Evolutionary conservation across 1,140 invertebrate genomes (phyloP).

Genomic region (Panagrolaimus sp.): DNA sequence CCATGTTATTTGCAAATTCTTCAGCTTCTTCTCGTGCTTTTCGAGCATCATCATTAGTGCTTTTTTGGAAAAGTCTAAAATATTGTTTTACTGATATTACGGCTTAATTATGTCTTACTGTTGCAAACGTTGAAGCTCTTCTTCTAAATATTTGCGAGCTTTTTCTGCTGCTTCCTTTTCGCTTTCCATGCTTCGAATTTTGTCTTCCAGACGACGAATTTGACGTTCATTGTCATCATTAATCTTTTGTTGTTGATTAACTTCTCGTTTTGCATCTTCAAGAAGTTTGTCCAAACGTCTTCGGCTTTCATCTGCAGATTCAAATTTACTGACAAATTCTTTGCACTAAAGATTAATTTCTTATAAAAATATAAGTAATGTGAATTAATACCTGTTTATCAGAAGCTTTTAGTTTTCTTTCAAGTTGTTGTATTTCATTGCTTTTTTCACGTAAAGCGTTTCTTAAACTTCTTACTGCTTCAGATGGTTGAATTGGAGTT

Average conservation of each 20-base stretch:
- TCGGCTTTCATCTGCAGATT: slow-evolving; percentile 46
- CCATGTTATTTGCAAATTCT: slow-evolving; percentile 45
- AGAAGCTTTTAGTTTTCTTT: slow-evolving; percentile 46
- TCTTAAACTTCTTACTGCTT: slow-evolving; percentile 50
- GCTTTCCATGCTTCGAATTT: slow-evolving; percentile 39
- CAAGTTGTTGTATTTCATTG: slow-evolving; percentile 56
- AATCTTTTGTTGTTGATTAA: slow-evolving; percentile 43
- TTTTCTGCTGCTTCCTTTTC: slow-evolving; percentile 48
- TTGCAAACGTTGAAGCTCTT: slow-evolving; percentile 50
- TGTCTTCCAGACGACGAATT: slow-evolving; percentile 52
- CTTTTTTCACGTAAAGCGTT: slow-evolving; percentile 54
- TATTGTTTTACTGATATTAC: slow-evolving; percentile 8
- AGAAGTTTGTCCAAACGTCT: slow-evolving; percentile 52
- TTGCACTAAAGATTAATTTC: slow-evolving; percentile 23
- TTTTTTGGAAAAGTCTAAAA: slow-evolving; percentile 51
- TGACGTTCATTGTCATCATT: slow-evolving; percentile 48
- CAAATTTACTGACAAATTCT: slow-evolving; percentile 51
- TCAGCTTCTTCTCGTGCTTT: slow-evolving; percentile 52
- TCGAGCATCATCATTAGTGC: slow-evolving; percentile 43
- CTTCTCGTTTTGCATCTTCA: slow-evolving; percentile 47
- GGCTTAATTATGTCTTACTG: slow-evolving; percentile 25
- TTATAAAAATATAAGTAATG: neutral
- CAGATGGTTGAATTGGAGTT: slow-evolving; percentile 42
- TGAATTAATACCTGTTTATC: slow-evolving; percentile 37
- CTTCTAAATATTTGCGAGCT: slow-evolving; percentile 51